A percentile compares a stretch with the other conserved stretches of the same genome.
Conservation (phyloP, 30 jellyfish, hydroid and myxozoan genomes). For the Aurelia coerulea region DNA sequence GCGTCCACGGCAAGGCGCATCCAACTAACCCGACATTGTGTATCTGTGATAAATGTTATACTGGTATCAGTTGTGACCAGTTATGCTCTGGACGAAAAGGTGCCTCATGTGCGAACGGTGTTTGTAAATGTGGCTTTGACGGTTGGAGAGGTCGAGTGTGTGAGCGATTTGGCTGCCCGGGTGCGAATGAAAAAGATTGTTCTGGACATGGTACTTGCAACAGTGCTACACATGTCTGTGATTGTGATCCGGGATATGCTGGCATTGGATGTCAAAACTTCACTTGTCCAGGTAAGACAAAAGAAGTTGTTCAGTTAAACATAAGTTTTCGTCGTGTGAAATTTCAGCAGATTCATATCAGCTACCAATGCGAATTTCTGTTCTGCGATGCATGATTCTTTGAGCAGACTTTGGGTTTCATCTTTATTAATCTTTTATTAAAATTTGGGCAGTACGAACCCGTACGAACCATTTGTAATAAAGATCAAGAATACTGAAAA, state of each 20-base stretch:
- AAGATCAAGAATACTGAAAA: no score
- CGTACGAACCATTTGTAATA: no score
- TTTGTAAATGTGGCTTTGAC: slow-evolving; percentile 65
- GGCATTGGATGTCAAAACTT: slow-evolving; percentile 72
- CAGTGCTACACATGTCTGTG: slow-evolving; percentile 63
- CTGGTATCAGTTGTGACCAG: slow-evolving; percentile 62
- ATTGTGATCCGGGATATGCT: slow-evolving; percentile 73
- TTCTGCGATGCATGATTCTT: no score
- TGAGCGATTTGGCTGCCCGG: slow-evolving; percentile 71
- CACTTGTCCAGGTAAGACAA: slow-evolving; percentile 62
- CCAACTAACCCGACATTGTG: slow-evolving; percentile 55
- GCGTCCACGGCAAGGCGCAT: slow-evolving; percentile 63
- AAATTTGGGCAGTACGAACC: no score
- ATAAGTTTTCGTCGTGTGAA: no score
- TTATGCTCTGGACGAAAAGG: slow-evolving; percentile 59
- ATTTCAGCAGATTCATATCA: not conserved
- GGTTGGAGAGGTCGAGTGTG: slow-evolving; percentile 78
- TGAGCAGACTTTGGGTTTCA: no score
- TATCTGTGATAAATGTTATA: slow-evolving; percentile 55
- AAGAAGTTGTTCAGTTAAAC: not conserved
- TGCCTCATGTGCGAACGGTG: slow-evolving; percentile 56
- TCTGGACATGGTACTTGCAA: slow-evolving; percentile 75
- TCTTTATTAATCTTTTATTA: no score
- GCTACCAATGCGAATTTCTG: not conserved
- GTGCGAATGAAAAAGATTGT: slow-evolving; percentile 56